phyloP scores from a whole-genome alignment of 1,140 invertebrate genomes.

The Lepidotrigona ventralis region DNA sequence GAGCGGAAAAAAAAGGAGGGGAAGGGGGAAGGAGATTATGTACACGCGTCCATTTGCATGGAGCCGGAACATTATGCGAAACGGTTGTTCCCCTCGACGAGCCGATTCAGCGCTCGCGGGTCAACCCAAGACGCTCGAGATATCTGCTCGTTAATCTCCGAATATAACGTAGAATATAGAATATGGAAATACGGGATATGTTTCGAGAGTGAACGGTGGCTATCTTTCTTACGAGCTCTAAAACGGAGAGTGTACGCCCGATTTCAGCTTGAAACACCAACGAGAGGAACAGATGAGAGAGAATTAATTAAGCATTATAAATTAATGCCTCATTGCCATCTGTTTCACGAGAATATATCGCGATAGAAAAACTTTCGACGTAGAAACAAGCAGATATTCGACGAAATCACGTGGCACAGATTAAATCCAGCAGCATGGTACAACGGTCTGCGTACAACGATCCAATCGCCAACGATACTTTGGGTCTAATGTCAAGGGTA shows the following conservation, averaged over 20 bases:
- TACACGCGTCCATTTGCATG: conserved; percentile 16
- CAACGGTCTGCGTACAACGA: background rate
- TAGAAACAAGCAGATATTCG: background rate
- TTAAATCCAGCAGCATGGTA: background rate
- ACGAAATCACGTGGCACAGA: background rate
- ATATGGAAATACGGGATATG: background rate
- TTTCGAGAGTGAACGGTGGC: conserved; percentile 15
- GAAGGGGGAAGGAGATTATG: background rate
- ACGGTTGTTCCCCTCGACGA: background rate
- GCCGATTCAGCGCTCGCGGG: background rate
- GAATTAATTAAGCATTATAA: no score
- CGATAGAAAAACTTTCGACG: background rate
- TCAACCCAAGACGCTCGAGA: conserved; percentile 9
- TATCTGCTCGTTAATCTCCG: conserved; percentile 47
- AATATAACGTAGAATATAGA: background rate
- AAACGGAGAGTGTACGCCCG: background rate
- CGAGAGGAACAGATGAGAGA: background rate
- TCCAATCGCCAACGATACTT: background rate
- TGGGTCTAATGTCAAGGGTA: conserved; percentile 28
- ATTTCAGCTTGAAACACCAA: conserved; percentile 9
- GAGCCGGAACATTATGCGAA: background rate
- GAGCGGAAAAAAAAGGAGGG: background rate
- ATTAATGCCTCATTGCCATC: background rate
- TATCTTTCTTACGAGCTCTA: conserved; percentile 33
- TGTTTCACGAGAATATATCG: background rate